A percentile compares a stretch with the other conserved stretches of the same genome.
Conservation (phyloP, 1,140 invertebrate species). For the Artemia franciscana region DNA sequence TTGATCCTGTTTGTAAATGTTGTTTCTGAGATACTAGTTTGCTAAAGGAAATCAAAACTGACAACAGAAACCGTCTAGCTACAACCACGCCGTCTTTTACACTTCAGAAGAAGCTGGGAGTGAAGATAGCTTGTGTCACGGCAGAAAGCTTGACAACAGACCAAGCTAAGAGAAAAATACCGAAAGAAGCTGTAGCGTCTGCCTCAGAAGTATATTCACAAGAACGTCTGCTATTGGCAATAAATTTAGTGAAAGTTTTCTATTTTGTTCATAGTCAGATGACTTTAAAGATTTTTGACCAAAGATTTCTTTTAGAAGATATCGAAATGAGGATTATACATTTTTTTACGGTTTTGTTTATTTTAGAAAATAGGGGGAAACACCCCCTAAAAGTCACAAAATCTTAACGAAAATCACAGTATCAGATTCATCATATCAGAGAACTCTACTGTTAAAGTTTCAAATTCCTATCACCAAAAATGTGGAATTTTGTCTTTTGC, state of each 20-base stretch:
- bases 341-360: not conserved
- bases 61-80: not conserved
- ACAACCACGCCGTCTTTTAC: not conserved
- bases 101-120: not conserved
- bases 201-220: not conserved
- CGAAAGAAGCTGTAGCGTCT: not conserved
- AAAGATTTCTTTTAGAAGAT: not conserved
- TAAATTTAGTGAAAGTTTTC: not conserved
- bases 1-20: slow-evolving; percentile 1
- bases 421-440: too few relatives aligned
- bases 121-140: not conserved
- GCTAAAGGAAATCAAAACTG: slow-evolving; percentile 3
- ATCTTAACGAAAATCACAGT: too few relatives aligned
- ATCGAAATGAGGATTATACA: not conserved
- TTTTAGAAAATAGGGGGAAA: too few relatives aligned
- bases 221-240: not conserved
- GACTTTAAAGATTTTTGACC: not conserved
- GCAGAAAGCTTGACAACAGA: not conserved
- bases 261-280: not conserved
- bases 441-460: too few relatives aligned
- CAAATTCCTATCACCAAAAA: too few relatives aligned
- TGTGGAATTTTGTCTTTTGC: too few relatives aligned
- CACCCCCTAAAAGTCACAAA: too few relatives aligned
- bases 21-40: not conserved
- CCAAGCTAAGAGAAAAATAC: not conserved